phyloP scores from a whole-genome alignment of 2,113 vertebrate genomes.

The Menidia beryllina region DNA sequence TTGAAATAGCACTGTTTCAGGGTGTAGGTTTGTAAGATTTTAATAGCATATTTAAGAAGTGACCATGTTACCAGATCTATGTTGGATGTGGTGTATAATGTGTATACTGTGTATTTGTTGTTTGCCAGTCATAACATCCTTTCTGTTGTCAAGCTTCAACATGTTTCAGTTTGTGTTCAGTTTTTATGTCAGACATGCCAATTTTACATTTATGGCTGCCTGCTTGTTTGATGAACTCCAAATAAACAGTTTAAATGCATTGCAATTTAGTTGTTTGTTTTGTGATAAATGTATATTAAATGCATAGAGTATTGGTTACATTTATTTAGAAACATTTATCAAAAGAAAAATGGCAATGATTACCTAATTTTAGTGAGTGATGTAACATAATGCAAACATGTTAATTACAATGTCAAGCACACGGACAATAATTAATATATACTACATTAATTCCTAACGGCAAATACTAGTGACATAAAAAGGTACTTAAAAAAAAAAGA shows the following conservation, averaged over 20 bases:
- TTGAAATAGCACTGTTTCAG: not conserved
- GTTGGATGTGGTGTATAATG: not conserved
- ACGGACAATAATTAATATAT: not conserved
- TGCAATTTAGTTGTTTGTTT: constrained; percentile 2
- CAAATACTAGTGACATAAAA: too few species aligned
- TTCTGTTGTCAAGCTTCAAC: too few species aligned
- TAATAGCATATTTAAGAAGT: not conserved
- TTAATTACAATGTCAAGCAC: not conserved
- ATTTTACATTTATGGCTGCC: too few species aligned
- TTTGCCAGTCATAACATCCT: too few species aligned
- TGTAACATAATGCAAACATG: not conserved
- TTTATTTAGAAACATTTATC: not conserved
- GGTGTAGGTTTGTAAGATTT: not conserved
- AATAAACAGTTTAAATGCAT: not conserved
- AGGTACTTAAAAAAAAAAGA: too few species aligned
- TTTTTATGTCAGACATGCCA: too few species aligned
- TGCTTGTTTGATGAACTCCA: not conserved
- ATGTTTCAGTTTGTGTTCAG: too few species aligned
- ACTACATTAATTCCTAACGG: too few species aligned
- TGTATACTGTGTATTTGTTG: not conserved
- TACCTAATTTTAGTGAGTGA: constrained; percentile 2
- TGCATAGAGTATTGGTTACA: constrained; percentile 1
- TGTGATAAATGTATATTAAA: constrained; percentile 5
- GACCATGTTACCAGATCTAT: not conserved
- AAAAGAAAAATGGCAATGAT: constrained; percentile 3